Base-by-base conservation (phyloP, 2,888 invertebrate species). In the Schizaphis graminum region DNA sequence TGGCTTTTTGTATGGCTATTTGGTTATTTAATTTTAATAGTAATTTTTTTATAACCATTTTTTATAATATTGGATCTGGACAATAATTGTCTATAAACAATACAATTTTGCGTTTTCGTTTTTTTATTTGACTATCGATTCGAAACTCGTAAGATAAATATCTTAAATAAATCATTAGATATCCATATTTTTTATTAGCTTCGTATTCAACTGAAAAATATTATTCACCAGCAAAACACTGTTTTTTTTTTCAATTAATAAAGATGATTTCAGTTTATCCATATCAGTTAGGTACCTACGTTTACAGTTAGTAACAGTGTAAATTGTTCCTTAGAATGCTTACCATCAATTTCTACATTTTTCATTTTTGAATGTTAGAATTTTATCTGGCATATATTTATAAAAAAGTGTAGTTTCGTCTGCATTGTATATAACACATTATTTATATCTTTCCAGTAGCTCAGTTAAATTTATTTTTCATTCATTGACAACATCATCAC, bases 401-500 rank as follows among this genome's bases (percentile, higher is more conserved):
- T 94, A 95, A 94, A 21, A 95, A 24, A 95, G 94, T n/a, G 94
- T 95, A 49, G 95, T 95, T 95, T 95, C 95, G 93, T 95, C 95
- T 11, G 95, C 95, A 92, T 95, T 95, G 4, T 53, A 92, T 95
- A 95, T 95, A 92, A 95, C 95, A 44, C 95, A 57, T 92, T 53
- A 95, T 94, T 95, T 89, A 94, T 95, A 95, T 94, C 94, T 89
- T 95, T 95, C 89, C 89, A 95, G 92, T 91, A 95, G 92, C 77
- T 95, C 94, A 92, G 88, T 94, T 89, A 95, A 61, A 92, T 95
- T 93, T 86, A 90, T 89, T 87, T 91, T 92, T 95, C 94, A 95
- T 47, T 95, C 86, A 49, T 49, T 57, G 67, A 93, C 95, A 84
- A 94, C 94, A 28, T 53, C 26, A 49, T 85, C 61, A 67, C 94